A percentile compares a stretch with the other conserved stretches of the same genome.
These are phyloP conservation scores for Ceyx melanurus DNA, from an alignment of 2,113 vertebrate genomes.

Conservation along the genomic window DNA sequence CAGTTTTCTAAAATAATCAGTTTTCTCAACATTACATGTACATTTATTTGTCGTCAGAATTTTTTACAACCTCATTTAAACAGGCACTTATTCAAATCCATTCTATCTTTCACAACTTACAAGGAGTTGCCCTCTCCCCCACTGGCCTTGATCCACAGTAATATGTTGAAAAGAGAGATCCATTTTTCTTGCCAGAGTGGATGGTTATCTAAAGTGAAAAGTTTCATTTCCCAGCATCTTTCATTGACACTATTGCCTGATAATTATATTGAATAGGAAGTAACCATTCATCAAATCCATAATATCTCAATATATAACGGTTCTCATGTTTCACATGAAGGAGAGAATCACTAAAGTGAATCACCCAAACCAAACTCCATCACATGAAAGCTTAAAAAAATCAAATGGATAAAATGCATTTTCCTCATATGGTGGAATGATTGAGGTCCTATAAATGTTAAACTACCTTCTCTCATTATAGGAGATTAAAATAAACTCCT, in stretches of 20 bases:
- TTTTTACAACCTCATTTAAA: slow-evolving; percentile 47
- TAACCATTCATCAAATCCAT: slow-evolving; percentile 77
- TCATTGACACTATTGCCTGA: slow-evolving; percentile 72
- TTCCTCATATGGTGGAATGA: background rate
- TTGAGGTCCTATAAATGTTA: background rate
- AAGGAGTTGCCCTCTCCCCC: slow-evolving; percentile 22
- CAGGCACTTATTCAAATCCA: slow-evolving; percentile 51
- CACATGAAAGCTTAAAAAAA: background rate
- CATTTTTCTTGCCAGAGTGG: slow-evolving; percentile 77
- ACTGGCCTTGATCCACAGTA: slow-evolving; percentile 59
- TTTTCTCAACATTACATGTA: background rate
- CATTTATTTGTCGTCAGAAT: background rate
- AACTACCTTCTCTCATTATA: slow-evolving; percentile 18
- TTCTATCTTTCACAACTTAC: slow-evolving; percentile 41
- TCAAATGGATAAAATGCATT: slow-evolving; percentile 29
- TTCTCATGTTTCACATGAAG: background rate
- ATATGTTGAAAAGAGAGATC: slow-evolving; percentile 65
- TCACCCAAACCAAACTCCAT: slow-evolving; percentile 59
- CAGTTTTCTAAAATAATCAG: background rate
- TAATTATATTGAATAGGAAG: slow-evolving; percentile 77
- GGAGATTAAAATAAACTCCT: slow-evolving; percentile 20
- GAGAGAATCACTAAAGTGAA: slow-evolving; percentile 60
- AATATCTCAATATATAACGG: slow-evolving; percentile 76
- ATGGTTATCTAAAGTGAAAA: slow-evolving; percentile 78
- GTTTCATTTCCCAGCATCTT: slow-evolving; percentile 78